A percentile compares a stretch with the other conserved stretches of the same genome.
These are phyloP conservation scores for Ceratotherium simum DNA, from an alignment of 2,113 vertebrate species.

Conservation along the genomic window DNA sequence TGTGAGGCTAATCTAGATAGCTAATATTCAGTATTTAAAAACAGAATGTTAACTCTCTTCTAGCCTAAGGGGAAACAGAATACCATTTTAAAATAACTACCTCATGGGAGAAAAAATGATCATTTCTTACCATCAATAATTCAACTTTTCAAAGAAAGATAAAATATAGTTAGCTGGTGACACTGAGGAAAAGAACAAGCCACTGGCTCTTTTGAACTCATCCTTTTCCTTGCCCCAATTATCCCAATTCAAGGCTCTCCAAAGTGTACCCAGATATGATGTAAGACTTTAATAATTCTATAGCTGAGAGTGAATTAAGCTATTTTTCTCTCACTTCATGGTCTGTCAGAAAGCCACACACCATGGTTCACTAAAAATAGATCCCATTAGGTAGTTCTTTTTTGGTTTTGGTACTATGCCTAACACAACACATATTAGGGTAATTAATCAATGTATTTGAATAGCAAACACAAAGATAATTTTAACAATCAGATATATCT, in stretches of 20 bases:
- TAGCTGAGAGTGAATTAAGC: neutral
- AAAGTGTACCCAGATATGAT: neutral
- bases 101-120: neutral
- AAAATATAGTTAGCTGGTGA: neutral
- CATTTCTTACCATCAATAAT: neutral
- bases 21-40: slow-evolving; percentile 58
- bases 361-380: neutral
- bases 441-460: neutral
- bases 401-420: neutral
- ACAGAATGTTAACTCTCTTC: neutral
- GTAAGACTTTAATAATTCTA: neutral
- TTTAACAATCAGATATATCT: neutral
- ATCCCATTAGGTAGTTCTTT: neutral
- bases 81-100: neutral
- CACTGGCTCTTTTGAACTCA: neutral
- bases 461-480: neutral
- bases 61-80: neutral
- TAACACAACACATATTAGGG: neutral
- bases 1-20: slow-evolving; percentile 16
- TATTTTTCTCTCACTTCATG: neutral
- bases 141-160: neutral
- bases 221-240: neutral
- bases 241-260: neutral
- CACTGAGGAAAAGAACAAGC: neutral
- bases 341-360: neutral